phyloP scores from a whole-genome alignment of 1,140 invertebrate species.

The Drosophila sechellia region DNA sequence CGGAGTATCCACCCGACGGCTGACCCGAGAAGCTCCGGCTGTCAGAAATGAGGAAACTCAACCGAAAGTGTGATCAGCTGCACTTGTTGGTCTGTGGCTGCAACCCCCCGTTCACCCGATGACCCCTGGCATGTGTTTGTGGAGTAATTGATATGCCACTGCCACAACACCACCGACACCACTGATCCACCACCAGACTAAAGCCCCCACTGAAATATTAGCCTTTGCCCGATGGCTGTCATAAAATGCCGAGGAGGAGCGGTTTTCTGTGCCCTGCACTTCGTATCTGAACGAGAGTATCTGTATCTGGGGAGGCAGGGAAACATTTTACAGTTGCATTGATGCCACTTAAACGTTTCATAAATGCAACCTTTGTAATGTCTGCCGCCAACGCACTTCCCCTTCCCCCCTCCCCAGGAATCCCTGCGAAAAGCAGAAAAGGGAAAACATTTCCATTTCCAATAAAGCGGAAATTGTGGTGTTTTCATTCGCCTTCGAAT shows the following conservation, averaged over 20 bases:
- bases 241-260: slow-evolving; percentile 57
- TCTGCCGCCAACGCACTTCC: slow-evolving; percentile 54
- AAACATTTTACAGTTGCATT: slow-evolving; percentile 81
- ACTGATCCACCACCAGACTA: slow-evolving; percentile 33
- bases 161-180: slow-evolving; percentile 59
- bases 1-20: slow-evolving; percentile 2
- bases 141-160: slow-evolving; percentile 82
- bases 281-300: slow-evolving; percentile 37
- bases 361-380: slow-evolving; percentile 82
- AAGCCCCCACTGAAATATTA: slow-evolving; percentile 74
- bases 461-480: slow-evolving; percentile 73
- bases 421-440: slow-evolving; percentile 61
- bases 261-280: slow-evolving; percentile 26
- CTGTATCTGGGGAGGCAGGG: slow-evolving; percentile 57
- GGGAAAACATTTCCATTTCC: slow-evolving; percentile 54
- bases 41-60: slow-evolving; percentile 55
- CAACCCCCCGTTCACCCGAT: slow-evolving; percentile 6
- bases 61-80: slow-evolving; percentile 75
- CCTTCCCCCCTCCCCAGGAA: slow-evolving; percentile 10
- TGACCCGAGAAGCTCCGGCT: slow-evolving; percentile 56
- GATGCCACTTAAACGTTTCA: slow-evolving; percentile 79
- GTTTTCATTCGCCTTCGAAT: slow-evolving; percentile 57
- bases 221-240: slow-evolving; percentile 66
- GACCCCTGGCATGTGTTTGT: slow-evolving; percentile 71
- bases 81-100: slow-evolving; percentile 63